Evolutionary conservation across 2,888 invertebrate species (phyloP).

Genomic region (Meghimatium bilineatum): DNA sequence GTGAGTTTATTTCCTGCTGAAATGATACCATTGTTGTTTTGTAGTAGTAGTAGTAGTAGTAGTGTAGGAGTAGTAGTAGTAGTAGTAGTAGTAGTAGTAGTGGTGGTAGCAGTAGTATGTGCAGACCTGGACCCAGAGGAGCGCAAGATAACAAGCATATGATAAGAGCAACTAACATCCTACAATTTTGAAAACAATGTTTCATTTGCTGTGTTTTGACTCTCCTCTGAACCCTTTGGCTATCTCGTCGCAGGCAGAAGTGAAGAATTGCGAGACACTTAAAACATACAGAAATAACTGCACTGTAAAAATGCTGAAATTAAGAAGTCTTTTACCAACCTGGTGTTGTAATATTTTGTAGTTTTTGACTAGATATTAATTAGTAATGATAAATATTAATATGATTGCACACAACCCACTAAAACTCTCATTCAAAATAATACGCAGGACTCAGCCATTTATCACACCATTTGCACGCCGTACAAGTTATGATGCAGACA

Average conservation of each 20-base stretch:
- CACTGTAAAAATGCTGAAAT: constrained; percentile 49
- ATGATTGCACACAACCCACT: constrained; percentile 44
- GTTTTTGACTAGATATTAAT: constrained; percentile 38
- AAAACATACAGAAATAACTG: constrained; percentile 48
- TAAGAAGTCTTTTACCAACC: constrained; percentile 40
- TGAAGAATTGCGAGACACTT: constrained; percentile 47
- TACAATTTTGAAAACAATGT: not conserved
- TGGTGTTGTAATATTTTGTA: constrained; percentile 13
- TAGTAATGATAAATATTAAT: constrained; percentile 47
- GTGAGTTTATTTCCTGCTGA: constrained; percentile 52
- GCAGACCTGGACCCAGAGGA: constrained; percentile 41
- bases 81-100: constrained; percentile 39
- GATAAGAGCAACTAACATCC: not conserved
- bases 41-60: constrained; percentile 34
- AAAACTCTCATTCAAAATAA: constrained; percentile 28
- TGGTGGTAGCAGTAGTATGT: constrained; percentile 39
- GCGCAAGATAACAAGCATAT: constrained; percentile 1
- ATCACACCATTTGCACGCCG: constrained; percentile 18
- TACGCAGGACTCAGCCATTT: not conserved
- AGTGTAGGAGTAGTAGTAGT: constrained; percentile 23
- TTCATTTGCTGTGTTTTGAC: not conserved
- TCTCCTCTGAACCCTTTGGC: constrained; percentile 38
- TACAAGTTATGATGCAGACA: constrained; percentile 6
- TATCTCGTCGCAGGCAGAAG: constrained; percentile 43
- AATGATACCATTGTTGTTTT: constrained; percentile 45